A percentile compares a stretch with the other conserved stretches of the same genome.
Conservation (phyloP, 92 coral and sea anemone genomes). For the Umimayanthus kanabou region DNA sequence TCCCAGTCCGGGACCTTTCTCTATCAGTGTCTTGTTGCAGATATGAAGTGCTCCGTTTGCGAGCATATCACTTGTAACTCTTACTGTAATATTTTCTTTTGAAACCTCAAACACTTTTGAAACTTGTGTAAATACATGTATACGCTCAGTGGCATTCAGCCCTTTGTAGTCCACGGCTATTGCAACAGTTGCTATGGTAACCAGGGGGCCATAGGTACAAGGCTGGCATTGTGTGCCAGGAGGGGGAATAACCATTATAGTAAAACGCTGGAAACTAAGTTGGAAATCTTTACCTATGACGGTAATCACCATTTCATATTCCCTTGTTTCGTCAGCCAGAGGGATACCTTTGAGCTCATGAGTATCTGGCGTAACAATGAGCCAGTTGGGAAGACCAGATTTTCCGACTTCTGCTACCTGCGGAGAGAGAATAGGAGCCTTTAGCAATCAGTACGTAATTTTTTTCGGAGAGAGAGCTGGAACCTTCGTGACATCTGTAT, state of each 20-base stretch:
- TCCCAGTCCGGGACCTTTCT: background rate
- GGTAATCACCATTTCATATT: slow-evolving; percentile 8
- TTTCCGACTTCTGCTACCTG: slow-evolving; percentile 18
- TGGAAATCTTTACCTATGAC: background rate
- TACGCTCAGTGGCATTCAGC: slow-evolving; percentile 24
- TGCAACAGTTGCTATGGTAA: slow-evolving; percentile 22
- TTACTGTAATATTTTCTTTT: background rate
- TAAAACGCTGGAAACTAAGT: slow-evolving; percentile 19
- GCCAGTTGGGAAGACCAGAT: slow-evolving; percentile 16
- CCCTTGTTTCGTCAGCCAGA: background rate
- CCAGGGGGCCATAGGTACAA: slow-evolving; percentile 10
- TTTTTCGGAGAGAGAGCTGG: too few relatives aligned
- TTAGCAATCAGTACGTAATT: too few relatives aligned
- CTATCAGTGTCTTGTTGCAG: slow-evolving; percentile 6
- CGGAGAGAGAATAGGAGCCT: background rate
- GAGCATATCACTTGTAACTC: background rate
- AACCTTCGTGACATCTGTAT: background rate
- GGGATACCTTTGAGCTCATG: slow-evolving; percentile 32
- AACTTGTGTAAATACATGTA: slow-evolving; percentile 11
- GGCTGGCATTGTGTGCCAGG: background rate
- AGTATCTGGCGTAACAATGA: background rate
- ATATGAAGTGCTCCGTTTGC: background rate
- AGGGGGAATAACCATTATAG: background rate
- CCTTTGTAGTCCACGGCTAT: slow-evolving; percentile 29
- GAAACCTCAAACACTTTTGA: slow-evolving; percentile 2